Base-by-base conservation (phyloP, 1,140 invertebrate genomes). In the Zaprionus gabonicus region DNA sequence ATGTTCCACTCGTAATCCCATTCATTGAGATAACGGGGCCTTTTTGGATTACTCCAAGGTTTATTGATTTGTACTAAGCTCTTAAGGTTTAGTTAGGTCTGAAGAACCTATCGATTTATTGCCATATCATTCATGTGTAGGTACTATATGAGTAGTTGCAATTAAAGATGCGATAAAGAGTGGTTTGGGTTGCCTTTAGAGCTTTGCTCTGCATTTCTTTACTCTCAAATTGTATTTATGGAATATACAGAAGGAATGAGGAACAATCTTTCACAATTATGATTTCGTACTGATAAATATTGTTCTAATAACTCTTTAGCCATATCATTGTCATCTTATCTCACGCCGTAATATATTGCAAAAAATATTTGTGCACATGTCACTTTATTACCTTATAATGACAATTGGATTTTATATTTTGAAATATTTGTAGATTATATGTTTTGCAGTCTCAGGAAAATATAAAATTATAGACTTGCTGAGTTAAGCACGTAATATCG, bases 31-130 rank as follows among this genome's bases (percentile, higher is more conserved):
- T 51, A 51, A 20, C 3, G 10, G n/a, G 15, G n/a, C 6, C 2
- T 44, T 51, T 23, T 51, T 20, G 17, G 7, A 12, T 49, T 20
- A 49, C 20, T 9, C 12, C n/a, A 1, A 23, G 9, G 17, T 49
- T 51, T 51, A 51, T 51, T 51, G 20, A 51, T 51, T 51, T 51
- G 17, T 23, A 23, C 46, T 51, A 23, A 51, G 20, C 9, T 23
- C 2, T 13, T 44, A 44, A 2, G 41, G 3, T 17, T 9, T 9
- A 44, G 3, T 51, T 4, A 12, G 46, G 25, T 23, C 46, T 12
- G 1, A 51, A 51, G 12, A 51, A 65, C 51, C 38, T n/a, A 6
- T 41, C 1, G 4, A 17, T 7, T 44, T 15, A 71, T 27, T n/a
- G 15, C 7, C 36, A 23, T 4, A 5, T 12, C 9, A 44, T n/a